phyloP scores from a whole-genome alignment of 2,888 invertebrate genomes.

The Dasysyrphus tricinctus region DNA sequence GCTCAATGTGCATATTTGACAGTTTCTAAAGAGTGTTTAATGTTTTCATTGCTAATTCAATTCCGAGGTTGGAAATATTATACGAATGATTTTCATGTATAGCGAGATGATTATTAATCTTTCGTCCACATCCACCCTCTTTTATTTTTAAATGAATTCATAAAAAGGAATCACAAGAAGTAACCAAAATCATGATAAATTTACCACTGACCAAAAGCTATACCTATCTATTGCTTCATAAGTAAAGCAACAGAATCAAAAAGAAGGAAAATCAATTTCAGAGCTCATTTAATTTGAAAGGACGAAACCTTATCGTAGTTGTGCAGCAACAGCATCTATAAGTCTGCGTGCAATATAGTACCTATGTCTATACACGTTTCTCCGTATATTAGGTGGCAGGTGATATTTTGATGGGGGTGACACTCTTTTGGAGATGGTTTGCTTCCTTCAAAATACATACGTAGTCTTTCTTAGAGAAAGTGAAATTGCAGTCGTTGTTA shows the following conservation, averaged over 20 bases:
- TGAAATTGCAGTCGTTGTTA: slow-evolving; percentile 61
- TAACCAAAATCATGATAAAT: slow-evolving; percentile 68
- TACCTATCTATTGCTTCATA: background rate
- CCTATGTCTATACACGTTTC: background rate
- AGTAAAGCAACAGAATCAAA: slow-evolving; percentile 29
- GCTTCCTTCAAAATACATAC: background rate
- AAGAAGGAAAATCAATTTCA: slow-evolving; percentile 75
- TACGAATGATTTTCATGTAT: background rate
- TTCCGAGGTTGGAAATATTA: background rate
- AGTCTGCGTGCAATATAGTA: slow-evolving; percentile 43
- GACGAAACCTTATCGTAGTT: slow-evolving; percentile 77
- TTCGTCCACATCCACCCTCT: slow-evolving; percentile 6
- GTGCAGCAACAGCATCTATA: slow-evolving; percentile 65
- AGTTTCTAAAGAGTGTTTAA: slow-evolving; percentile 9
- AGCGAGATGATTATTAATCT: slow-evolving; percentile 58
- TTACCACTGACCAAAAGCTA: slow-evolving; percentile 31
- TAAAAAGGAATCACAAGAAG: slow-evolving; percentile 18
- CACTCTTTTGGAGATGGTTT: background rate
- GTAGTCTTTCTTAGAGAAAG: slow-evolving; percentile 39
- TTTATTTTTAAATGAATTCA: slow-evolving; percentile 10
- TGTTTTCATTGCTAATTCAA: slow-evolving; percentile 13
- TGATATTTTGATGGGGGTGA: background rate
- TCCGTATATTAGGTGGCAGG: background rate
- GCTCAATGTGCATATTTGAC: background rate
- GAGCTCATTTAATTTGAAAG: slow-evolving; percentile 77